phyloP scores from a whole-genome alignment of 2,113 vertebrate species.

The Chlorodrepanis virens region DNA sequence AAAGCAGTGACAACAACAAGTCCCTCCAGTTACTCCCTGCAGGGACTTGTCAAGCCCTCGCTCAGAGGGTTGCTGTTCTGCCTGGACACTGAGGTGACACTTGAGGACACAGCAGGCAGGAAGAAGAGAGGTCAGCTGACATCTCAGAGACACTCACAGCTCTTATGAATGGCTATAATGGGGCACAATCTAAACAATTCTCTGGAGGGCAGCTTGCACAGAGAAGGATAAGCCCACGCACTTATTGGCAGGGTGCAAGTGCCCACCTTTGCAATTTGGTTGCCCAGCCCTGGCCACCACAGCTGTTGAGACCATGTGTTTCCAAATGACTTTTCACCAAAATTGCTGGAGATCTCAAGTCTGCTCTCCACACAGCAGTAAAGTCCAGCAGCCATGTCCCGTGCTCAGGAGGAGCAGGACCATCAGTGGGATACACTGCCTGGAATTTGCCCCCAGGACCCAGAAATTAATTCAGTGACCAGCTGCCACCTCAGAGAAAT shows the following conservation, averaged over 20 bases:
- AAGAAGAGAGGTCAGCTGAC: not conserved
- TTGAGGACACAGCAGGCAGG: not conserved
- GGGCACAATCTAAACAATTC: not conserved
- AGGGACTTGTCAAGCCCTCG: not conserved
- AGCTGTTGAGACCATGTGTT: fast-evolving
- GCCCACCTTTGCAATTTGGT: fast-evolving
- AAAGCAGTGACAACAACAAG: not conserved
- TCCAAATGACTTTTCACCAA: not conserved
- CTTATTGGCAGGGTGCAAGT: not conserved
- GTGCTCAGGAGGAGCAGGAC: not conserved
- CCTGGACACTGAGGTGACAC: not conserved
- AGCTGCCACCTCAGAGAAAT: not conserved
- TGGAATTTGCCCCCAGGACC: not conserved
- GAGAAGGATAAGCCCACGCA: not conserved
- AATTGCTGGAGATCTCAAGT: not conserved
- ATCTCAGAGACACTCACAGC: not conserved
- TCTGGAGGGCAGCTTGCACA: not conserved
- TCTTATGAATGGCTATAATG: not conserved
- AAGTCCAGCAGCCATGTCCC: not conserved
- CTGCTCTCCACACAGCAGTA: not conserved
- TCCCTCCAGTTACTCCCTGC: too few species aligned
- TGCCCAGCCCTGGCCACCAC: not conserved
- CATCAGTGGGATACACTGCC: not conserved
- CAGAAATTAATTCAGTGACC: not conserved
- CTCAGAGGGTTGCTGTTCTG: not conserved